Base-by-base conservation (phyloP, 2,888 invertebrate species). In the Synanthedon myopaeformis region DNA sequence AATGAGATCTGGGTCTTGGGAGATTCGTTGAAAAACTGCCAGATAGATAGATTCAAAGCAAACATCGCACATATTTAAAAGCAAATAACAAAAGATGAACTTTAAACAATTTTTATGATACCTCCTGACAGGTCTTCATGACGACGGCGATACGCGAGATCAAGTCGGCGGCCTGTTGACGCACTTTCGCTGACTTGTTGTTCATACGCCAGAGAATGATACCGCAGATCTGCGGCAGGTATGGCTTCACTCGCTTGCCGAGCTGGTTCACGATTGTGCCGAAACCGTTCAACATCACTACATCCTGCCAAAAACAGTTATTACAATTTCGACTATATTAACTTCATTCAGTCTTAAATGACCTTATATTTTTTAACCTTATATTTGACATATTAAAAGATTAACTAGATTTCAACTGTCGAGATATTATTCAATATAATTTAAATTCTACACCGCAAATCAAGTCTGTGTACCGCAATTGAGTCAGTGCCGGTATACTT, bases 121-220 rank as follows among this genome's bases (percentile, higher is more conserved):
- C 93, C 89, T 99, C 99, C 79, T 99, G 98, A 74, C 99, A 99
- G 0, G 98, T 97, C 79, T 99, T 99, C 99, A 99, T 99, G 41
- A 99, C 99, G 4, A 98, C 96, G 2, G 99, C 99, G 64, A 97
- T 98, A 53, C 98, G 91, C 0, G 99, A 97, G 69, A 99, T 99
- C 61, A 99, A 91, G 89, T 99, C 99, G 1, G 99, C 99, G 0
- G 99, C 99, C 83, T 99, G 99, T 76, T 99, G 99, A 54, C 99
- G 92, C 8, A 96, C 99, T 87, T 99, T 99, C 1, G 99, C 99
- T 0, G 98, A 97, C 87, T 99, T 99, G 80, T 99, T 99, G 87
- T 99, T 99, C 75, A 99, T 91, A 59, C 99, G 92, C 99, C 99
- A 99, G 52, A 99, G 89, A 69, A 99, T 99, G 1, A 99, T 99